A percentile compares a stretch with the other conserved stretches of the same genome.
These are phyloP conservation scores for Nasonia giraulti DNA, from an alignment of 1,140 invertebrate species.

Conservation along the genomic window DNA sequence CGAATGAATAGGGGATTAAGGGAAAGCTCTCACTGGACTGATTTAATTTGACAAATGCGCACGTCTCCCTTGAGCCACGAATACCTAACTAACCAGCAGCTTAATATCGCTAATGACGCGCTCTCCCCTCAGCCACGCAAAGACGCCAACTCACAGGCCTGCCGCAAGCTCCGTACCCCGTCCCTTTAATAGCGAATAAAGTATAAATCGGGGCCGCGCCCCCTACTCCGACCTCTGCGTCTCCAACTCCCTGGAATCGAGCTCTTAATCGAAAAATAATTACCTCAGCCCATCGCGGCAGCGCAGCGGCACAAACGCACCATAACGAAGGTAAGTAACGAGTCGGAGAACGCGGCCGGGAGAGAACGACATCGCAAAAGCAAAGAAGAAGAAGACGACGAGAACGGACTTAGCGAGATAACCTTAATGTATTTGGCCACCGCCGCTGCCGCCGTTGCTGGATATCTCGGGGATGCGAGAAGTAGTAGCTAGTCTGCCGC, in stretches of 20 bases:
- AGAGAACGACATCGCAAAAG: neutral
- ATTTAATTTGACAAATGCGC: neutral
- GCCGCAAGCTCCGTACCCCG: neutral
- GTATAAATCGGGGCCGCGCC: neutral
- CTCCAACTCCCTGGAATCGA: conserved; percentile 6
- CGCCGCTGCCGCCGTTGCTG: too few relatives aligned
- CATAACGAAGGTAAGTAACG: conserved; percentile 41
- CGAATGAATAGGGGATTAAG: neutral
- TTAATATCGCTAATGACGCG: conserved; percentile 8
- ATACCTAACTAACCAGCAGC: neutral
- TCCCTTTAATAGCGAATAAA: conserved; percentile 20
- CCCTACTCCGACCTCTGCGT: neutral
- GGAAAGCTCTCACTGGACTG: neutral
- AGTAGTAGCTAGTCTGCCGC: neutral
- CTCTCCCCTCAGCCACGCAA: neutral
- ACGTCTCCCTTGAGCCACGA: neutral
- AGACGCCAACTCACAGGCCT: neutral
- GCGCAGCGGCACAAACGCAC: neutral
- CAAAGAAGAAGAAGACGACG: conserved; percentile 10
- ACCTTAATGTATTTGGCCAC: conserved; percentile 44
- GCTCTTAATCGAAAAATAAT: conserved; percentile 50
- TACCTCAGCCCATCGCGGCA: neutral
- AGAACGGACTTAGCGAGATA: conserved; percentile 16
- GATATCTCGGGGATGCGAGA: too few relatives aligned
- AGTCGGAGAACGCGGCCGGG: neutral